Conservation (phyloP, 2,113 vertebrate species). For the Eidolon helvum region DNA sequence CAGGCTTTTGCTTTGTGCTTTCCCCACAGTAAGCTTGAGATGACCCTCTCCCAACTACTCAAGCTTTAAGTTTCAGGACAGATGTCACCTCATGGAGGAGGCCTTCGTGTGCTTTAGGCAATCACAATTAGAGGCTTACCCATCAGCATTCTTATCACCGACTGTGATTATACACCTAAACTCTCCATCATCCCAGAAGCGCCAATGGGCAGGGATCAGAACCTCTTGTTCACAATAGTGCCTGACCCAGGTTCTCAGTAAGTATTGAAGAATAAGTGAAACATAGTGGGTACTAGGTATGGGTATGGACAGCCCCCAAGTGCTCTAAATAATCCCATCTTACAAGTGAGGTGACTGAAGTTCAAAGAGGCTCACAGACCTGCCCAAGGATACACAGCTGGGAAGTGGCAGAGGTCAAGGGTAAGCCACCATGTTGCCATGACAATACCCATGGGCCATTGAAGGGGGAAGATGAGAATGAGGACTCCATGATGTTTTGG, state of each 20-base stretch:
- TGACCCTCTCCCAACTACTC: no score
- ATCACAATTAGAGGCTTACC: neutral
- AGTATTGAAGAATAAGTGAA: neutral
- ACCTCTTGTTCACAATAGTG: neutral
- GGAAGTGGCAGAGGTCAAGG: neutral
- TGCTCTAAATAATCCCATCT: neutral
- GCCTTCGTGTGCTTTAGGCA: neutral
- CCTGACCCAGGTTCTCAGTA: neutral
- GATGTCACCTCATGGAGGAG: neutral
- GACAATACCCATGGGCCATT: neutral
- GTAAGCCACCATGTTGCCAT: neutral
- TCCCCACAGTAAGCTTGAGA: no score
- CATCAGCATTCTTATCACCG: neutral
- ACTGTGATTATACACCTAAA: neutral
- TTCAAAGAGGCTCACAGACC: neutral
- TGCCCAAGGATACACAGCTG: no score
- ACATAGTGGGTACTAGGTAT: neutral
- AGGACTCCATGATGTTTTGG: neutral
- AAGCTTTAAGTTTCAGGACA: neutral
- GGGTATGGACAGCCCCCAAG: no score
- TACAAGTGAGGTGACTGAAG: neutral
- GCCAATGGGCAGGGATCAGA: neutral
- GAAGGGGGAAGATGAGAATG: neutral
- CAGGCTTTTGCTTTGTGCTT: neutral
- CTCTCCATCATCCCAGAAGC: no score